Evolutionary conservation across 1,140 invertebrate species (phyloP), one percentile per base, ranked within the genome.

Genomic region (Sitophilus oryzae): DNA sequence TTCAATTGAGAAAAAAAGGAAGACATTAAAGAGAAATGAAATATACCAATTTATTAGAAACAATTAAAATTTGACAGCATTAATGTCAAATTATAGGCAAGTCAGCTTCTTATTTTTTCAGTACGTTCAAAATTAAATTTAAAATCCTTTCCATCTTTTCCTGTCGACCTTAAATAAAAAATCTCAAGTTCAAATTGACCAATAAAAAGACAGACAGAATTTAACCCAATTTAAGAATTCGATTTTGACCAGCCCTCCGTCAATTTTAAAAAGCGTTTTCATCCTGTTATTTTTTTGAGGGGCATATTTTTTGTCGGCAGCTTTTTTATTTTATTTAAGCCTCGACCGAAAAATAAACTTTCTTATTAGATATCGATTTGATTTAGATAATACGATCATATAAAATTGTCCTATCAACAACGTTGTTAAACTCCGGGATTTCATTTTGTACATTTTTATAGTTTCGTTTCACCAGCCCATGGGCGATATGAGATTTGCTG

Each of bases 231-330:
- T 42, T 42, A n/a, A 1, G 19, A 42, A 42, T 42, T 42, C 40
- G 21, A 42, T 42, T 42, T 42, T 42, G 25, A 42, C 16, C 16
- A 42, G 10, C 40, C 40, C 21, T 42, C 40, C 19, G 5, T 42
- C 40, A 42, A 42, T 42, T 42, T 42, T 42, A 42, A 42, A 42
- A 42, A 2, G 21, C 40, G 40, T 42, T 42, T 42, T 42, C 40
- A n/a, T 42, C 40, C 11, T 42, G n/a, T 42, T 42, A 5, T 30
- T 30, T 30, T 30, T 42, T 18, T 15, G 19, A 19, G 14, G 16
- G 18, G 40, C 40, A 42, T 42, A 42, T 42, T 42, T 42, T 42
- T 42, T 42, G 1, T 1, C 18, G 1, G 40, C 3, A 1, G 15
- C 3, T 21, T 19, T 42, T 42, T 42, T 42, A 42, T 42, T 42